Evolutionary conservation across 2,113 vertebrate genomes (phyloP), one percentile per base, ranked within the genome.

Genomic region (Anoplopoma fimbria): DNA sequence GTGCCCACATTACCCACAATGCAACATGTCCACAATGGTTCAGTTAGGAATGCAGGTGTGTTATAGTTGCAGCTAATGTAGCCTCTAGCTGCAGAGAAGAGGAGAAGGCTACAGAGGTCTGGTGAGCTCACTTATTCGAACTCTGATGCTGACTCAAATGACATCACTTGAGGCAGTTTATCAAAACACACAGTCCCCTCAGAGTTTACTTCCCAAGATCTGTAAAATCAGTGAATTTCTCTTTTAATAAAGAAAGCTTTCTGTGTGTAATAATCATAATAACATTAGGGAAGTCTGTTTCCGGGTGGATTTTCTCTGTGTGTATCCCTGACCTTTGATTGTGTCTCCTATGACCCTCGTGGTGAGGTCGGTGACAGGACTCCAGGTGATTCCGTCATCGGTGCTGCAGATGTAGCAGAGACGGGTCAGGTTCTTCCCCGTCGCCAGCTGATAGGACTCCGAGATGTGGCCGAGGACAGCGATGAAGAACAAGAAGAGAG

Each of bases 401-500:
- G 57, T 38, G 55, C 97, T 99, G 90, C 94, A 95, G 81, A 97
- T 90, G 0, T 91, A 99, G 93, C 98, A 99, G 63, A 99, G 97
- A 4, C 96, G 96, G 1, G 97, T 97, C 7, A 97, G 95, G 0
- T 98, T 99, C 74, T 95, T 95, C 33, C 97, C 98, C 0, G 97
- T 96, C 64, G 95, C 87, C 1, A 99, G 96, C 95, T 99, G 98
- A 57, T 96, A 95, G 4, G 95, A 88, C 89, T 99, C 98, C 0
- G 97, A 94, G 0, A 96, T 97, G 90, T 95, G 96, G 57, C 97
- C 97, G 62, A 90, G 79, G 12, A 99, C 96, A 1, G 97, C 97
- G 77, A 98, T 97, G 94, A 98, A 99, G 94, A 99, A 98, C 17
- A 99, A 94, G 92, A 97, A 97, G 19, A 99, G 40, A 0, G 85